Base-by-base conservation (phyloP, 2,797 vertebrate genomes). In the Thalassophryne amazonica region DNA sequence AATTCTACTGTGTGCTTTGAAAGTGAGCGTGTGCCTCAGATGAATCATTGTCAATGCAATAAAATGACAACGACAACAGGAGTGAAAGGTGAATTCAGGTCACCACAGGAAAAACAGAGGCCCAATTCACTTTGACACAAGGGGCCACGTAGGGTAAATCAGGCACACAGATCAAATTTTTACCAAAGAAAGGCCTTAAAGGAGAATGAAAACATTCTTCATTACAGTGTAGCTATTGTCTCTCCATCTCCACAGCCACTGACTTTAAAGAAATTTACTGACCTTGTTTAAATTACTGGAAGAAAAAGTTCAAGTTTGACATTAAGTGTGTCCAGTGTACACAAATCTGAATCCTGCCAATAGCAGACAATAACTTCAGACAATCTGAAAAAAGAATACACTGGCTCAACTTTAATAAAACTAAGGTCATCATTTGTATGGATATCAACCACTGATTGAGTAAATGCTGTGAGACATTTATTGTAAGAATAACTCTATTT, bases 301-400 rank as follows among this genome's bases (percentile, higher is more conserved):
- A 40, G 49, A 50, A 27, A 16, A 11, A 46, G 45, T 71, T 63
- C 22, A 14, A 7, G 53, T 58, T 69, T 81, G 67, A 84, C 78
- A 61, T 51, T 27, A 11, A 3, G 33, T 6, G 29, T 25, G 42
- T 28, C 43, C 54, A 40, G 31, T 31, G 23, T 41, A 25, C 29
- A 70, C 50, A 77, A 63, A 62, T 72, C 62, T 52, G 14, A 40
- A 51, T 31, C 20, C 31, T 51, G 77, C 69, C 71, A 76, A 68
- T 22, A 60, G 56, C n/a, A n/a, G n/a, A n/a, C n/a, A n/a, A n/a
- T n/a, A n/a, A n/a, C n/a, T n/a, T n/a, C n/a, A n/a, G n/a, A n/a
- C n/a, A n/a, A n/a, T n/a, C n/a, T n/a, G n/a, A n/a, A n/a, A n/a
- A n/a, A n/a, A n/a, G n/a, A n/a, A n/a, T n/a, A n/a, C n/a, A n/a